Evolutionary conservation across 1,140 invertebrate genomes (phyloP).

Genomic region (Diachasma alloeum): DNA sequence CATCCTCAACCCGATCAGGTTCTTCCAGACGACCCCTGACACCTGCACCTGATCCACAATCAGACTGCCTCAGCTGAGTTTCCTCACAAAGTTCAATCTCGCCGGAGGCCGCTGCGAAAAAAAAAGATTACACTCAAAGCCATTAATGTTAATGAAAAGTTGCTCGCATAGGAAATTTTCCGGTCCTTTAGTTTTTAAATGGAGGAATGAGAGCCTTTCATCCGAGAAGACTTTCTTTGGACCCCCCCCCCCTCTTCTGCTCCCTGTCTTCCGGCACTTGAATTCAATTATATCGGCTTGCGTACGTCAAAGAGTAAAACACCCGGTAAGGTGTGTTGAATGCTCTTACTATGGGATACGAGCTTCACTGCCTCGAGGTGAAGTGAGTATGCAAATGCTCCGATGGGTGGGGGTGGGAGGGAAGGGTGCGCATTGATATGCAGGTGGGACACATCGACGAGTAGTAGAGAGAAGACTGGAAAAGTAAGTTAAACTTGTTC

Average conservation of each 20-base stretch:
- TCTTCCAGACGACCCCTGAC: not conserved
- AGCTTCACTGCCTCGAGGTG: conserved; percentile 1
- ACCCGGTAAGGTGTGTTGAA: conserved; percentile 11
- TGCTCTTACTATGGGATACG: not conserved
- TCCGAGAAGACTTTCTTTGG: not conserved
- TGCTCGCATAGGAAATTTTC: not conserved
- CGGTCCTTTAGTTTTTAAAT: not conserved
- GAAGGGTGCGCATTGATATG: conserved; percentile 9
- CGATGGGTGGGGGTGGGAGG: not conserved
- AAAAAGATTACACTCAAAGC: not conserved
- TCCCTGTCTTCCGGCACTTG: conserved; percentile 4
- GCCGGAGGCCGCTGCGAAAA: not conserved
- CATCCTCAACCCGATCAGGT: not conserved
- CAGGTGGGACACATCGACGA: conserved; percentile 17
- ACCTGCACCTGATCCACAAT: too few relatives aligned
- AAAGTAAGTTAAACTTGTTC: not conserved
- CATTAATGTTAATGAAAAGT: conserved; percentile 1
- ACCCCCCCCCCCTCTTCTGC: not conserved
- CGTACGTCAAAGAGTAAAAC: conserved; percentile 2
- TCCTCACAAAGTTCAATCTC: not conserved
- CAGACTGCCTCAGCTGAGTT: not conserved
- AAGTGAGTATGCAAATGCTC: conserved; percentile 19
- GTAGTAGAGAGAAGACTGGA: not conserved
- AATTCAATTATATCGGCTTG: conserved; percentile 19
- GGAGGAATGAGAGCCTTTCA: not conserved